Base-by-base conservation (phyloP, 2,888 invertebrate genomes). In the Oligia fasciuncula region DNA sequence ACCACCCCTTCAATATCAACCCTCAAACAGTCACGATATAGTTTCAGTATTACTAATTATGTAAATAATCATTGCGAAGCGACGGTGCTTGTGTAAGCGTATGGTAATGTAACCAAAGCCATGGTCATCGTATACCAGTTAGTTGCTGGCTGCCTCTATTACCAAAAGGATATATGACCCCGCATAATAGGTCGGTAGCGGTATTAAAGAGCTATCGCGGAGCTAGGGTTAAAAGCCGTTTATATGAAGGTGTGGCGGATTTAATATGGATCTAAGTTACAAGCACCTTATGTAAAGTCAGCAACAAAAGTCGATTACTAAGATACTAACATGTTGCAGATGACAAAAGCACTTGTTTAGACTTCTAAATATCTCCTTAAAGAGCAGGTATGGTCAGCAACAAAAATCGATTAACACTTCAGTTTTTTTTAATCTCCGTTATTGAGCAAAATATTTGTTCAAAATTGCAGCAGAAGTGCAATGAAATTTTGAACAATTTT, bases 71-170 rank as follows among this genome's bases (percentile, higher is more conserved):
- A 89, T 89, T 81, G 83, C 91, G 87, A 80, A 88, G 89, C 80
- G 85, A 85, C 88, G 87, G 84, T 73, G 83, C 86, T 57, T 66
- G 87, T 89, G 87, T 90, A 90, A 93, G 89, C 90, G 89, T 93
- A 93, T 93, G 93, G 89, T 92, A 93, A 93, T 93, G 87, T 86
- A 89, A 88, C 88, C 90, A 87, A 91, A 92, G 88, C 91, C 88
- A 85, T 79, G 81, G 81, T 83, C 85, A 87, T 88, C 81, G 78
- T 76, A 81, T 83, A 82, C 74, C 79, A 77, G 88, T 87, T 87
- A 84, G 78, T 77, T 80, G 80, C 71, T 85, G 77, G 80, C 71
- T 85, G 77, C 85, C 87, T 87, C 85, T 85, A 85, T 89, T 83
- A 84, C 84, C 54, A 62, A 73, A 78, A 85, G 85, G 84, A 90